phyloP scores from a whole-genome alignment of 1,140 invertebrate genomes.

The Bombus confusus region DNA sequence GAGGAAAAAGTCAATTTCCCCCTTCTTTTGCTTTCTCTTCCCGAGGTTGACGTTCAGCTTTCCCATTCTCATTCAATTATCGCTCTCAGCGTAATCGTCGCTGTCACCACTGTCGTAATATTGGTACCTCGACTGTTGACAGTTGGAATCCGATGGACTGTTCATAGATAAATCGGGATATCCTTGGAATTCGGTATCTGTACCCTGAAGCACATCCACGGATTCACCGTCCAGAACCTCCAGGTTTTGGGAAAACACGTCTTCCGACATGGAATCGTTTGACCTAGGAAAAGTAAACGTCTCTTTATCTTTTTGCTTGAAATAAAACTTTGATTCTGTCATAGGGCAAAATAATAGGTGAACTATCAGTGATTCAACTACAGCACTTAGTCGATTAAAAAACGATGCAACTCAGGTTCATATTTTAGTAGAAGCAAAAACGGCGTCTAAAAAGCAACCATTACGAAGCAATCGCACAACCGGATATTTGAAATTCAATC shows the following conservation, averaged over 20 bases:
- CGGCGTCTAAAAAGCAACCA: not conserved
- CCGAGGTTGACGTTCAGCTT: not conserved
- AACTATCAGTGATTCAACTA: not conserved
- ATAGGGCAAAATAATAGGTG: not conserved
- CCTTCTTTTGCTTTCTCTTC: not conserved
- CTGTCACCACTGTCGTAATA: slow-evolving; percentile 80
- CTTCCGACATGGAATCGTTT: slow-evolving; percentile 73
- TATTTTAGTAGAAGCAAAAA: slow-evolving; percentile 16
- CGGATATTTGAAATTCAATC: slow-evolving; percentile 9
- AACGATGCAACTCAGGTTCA: not conserved
- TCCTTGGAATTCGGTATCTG: slow-evolving; percentile 15
- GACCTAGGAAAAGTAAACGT: slow-evolving; percentile 64
- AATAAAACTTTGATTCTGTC: not conserved
- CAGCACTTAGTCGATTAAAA: not conserved
- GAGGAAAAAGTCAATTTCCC: not conserved
- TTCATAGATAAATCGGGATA: slow-evolving; percentile 8
- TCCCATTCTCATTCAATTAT: slow-evolving; percentile 70
- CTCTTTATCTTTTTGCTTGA: not conserved
- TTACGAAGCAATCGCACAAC: slow-evolving; percentile 4
- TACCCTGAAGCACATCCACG: slow-evolving; percentile 54
- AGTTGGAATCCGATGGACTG: slow-evolving; percentile 19
- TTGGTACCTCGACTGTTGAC: slow-evolving; percentile 42
- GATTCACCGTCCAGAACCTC: slow-evolving; percentile 74
- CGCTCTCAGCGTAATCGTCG: slow-evolving; percentile 81
- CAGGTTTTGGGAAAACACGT: slow-evolving; percentile 76